These are phyloP conservation scores for Phrynocephalus vlangalii DNA, from an alignment of 2,797 vertebrate genomes.

Conservation along the genomic window DNA sequence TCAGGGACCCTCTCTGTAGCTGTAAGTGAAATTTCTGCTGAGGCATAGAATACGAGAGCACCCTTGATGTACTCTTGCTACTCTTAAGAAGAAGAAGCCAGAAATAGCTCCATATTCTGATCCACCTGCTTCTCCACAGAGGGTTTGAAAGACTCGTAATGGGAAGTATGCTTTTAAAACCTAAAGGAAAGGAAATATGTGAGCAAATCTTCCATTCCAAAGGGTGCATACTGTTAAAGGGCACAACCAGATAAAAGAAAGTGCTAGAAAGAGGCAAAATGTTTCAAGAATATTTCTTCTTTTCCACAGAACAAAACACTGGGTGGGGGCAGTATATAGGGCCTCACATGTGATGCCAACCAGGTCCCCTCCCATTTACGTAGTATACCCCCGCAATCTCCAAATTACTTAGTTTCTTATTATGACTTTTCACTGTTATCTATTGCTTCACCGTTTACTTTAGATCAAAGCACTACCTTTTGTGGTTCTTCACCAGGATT, in stretches of 20 bases:
- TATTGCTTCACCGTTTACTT: constrained; percentile 17
- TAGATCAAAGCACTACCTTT: constrained; percentile 20
- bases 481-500: neutral
- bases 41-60: constrained; percentile 19
- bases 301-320: neutral
- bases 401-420: neutral
- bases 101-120: constrained; percentile 30
- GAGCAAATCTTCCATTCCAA: neutral
- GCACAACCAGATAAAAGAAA: constrained; percentile 1
- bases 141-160: constrained; percentile 2
- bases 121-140: constrained; percentile 9
- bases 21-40: neutral
- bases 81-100: neutral
- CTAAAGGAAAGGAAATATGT: neutral
- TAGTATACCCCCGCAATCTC: neutral
- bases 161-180: constrained; percentile 17
- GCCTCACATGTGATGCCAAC: neutral
- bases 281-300: constrained; percentile 1
- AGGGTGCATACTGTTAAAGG: neutral
- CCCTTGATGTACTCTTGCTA: constrained; percentile 4
- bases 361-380: neutral
- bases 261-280: neutral
- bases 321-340: neutral
- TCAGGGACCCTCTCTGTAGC: neutral
- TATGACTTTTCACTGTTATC: neutral